Evolutionary conservation across 1,140 invertebrate genomes (phyloP), one percentile per base, ranked within the genome.

Genomic region (Leucophenga varia): DNA sequence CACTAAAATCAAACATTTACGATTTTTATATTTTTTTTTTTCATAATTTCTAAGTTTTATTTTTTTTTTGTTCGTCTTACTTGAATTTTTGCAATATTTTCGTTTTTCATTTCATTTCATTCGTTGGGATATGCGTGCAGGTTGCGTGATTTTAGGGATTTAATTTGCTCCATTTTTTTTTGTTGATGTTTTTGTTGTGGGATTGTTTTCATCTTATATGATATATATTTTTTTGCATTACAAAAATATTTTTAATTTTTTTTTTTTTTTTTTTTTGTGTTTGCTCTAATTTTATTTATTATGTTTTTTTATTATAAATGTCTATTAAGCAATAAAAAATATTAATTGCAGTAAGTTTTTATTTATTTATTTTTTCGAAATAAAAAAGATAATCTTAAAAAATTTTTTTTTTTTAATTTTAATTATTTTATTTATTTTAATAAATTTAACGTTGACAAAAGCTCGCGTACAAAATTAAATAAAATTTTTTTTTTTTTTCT

Each of bases 111-210:
- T 40, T 45, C 37, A 19, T 50, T 22, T 67, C 47, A 52, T 55
- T 68, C 64, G 64, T 68, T 68, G 64, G 64, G 64, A 68, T 68
- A 68, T 68, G 64, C 64, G 52, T 67, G 61, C 57, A 63, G 54
- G 64, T 67, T 47, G 35, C 20, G 20, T 49, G 57, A 60, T 43
- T 32, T 28, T 53, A 50, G 59, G 61, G 50, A 49, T 47, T 54
- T 31, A 17, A 31, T 53, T 49, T 30, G 47, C 6, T 12, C 35
- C 50, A 21, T 34, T 47, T 22, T 18, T 31, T 13, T 48, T 28
- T 37, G 38, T 42, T n/a, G 30, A 28, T 42, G 18, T 41, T 43
- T 43, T 13, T 1, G 8, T 45, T n/a, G 19, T 41, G 19, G 13
- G 30, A 41, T 16, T 12, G 39, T 14, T 34, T 40, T 14, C 35